Evolutionary conservation across 1,140 invertebrate species (phyloP), one percentile per base, ranked within the genome.

Genomic region (Drosophila baimaii): DNA sequence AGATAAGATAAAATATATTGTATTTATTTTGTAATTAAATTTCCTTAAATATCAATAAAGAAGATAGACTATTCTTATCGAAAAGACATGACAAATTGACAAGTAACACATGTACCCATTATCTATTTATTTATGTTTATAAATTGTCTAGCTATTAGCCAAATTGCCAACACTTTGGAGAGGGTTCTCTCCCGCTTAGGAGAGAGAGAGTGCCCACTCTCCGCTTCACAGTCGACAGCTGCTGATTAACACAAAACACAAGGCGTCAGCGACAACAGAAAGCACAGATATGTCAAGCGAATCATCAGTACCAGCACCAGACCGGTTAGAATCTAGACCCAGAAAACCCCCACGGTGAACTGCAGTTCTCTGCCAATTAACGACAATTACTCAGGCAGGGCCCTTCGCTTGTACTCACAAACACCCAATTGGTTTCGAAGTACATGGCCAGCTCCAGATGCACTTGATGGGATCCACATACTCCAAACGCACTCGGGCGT

Each of bases 391-490:
- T 35, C 52, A 52, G 31, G 13, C 35, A 52, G 44, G 23, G 17
- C 33, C 12, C 54, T 57, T 39, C 35, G 35, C 19, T 9, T 33
- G 49, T 73, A 91, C 90, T 91, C 88, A 91, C 90, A 89, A 91
- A 91, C 66, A 89, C 75, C 90, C 90, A 91, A 51, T 90, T 91
- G 35, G 90, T 91, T 46, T 86, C 51, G 57, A 83, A 91, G 72
- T 65, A 91, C 90, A 91, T 91, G 70, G 58, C 35, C 64, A 43
- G 29, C 39, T 56, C 29, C 43, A 29, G 33, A 31, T 76, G 31
- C 31, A 56, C 33, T 77, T 46, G 37, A 23, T 35, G 41, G 61
- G 25, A 51, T 56, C 29, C 61, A 33, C 68, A 54, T 57, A 35
- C 68, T 41, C 43, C 39, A 33, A 47, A 57, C 10, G 37, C 27